Evolutionary conservation across 2,888 invertebrate genomes (phyloP), one percentile per base, ranked within the genome.

Genomic region (Megaustenia siamemsis): DNA sequence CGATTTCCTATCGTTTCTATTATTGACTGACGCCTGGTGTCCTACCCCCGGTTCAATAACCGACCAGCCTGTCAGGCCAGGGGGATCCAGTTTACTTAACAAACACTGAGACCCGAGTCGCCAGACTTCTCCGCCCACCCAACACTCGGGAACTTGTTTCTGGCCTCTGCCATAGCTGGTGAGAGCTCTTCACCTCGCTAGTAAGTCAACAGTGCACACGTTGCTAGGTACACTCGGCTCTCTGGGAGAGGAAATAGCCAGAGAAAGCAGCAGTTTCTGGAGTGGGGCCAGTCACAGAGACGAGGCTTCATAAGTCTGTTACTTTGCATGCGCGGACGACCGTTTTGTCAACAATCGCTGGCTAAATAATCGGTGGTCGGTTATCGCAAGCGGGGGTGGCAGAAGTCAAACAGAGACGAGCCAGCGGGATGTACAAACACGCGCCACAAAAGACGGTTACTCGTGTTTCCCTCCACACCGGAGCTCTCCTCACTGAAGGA

Each of bases 321-420:
- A 60, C 60, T 77, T n/a, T 40, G 56, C 43, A 1, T 63, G 40
- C 18, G 6, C 63, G 28, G 63, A 63, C 43, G 78, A 63, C 78
- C 63, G 78, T 78, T 78, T 78, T 78, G 78, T 78, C 78, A 78
- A 78, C 63, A 78, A n/a, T 66, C n/a, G 63, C 78, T 53, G 78
- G 63, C 60, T 78, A 78, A 78, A 78, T 78, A 53, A 28, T 78
- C 49, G 18, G 6, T 21, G 35, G 6, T 12, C 66, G 28, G 40
- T 28, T 28, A 15, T 76, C 8, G 49, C 15, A 32, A n/a, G 75
- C 75, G 4, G 12, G 78, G 66, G 78, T 66, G 78, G 78, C 66
- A 66, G 45, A 78, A 63, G 78, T 78, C 66, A 40, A 78, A 78
- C 63, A 78, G 63, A 78, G 38, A 56, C 78, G 78, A 78, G 15